Conservation (phyloP, 2,113 vertebrate species). For the Lophius piscatorius region DNA sequence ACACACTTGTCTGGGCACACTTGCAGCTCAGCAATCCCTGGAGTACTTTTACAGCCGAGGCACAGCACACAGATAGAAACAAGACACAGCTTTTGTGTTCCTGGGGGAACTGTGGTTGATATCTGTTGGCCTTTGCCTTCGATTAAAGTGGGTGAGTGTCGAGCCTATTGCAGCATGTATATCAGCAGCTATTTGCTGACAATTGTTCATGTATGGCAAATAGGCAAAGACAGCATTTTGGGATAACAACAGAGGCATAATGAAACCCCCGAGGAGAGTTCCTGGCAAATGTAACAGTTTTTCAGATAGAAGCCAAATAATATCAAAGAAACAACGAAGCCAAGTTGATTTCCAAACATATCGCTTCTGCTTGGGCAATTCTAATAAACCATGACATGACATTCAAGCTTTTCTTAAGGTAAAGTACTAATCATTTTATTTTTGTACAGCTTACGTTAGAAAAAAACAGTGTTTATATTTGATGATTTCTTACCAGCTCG, state of each 20-base stretch:
- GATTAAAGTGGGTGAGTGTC: not conserved
- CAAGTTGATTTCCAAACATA: too few relatives aligned
- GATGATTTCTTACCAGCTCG: too few relatives aligned
- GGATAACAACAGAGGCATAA: not conserved
- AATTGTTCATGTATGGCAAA: conserved; percentile 22
- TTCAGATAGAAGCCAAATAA: too few relatives aligned
- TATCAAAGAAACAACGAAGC: too few relatives aligned
- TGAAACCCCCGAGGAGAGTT: not conserved
- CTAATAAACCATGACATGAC: too few relatives aligned
- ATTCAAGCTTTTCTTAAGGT: too few relatives aligned
- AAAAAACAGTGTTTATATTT: too few relatives aligned
- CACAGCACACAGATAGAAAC: conserved; percentile 10
- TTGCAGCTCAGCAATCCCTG: conserved; percentile 31
- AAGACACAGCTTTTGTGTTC: conserved; percentile 13
- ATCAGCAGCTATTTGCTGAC: not conserved
- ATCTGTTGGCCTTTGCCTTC: not conserved
- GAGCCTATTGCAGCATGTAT: not conserved
- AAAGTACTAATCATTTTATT: too few relatives aligned
- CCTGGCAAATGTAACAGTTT: not conserved
- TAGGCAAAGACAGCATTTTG: conserved; percentile 9
- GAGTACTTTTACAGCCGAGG: conserved; percentile 22
- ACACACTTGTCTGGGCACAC: conserved; percentile 20
- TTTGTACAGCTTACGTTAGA: too few relatives aligned
- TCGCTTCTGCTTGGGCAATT: too few relatives aligned
- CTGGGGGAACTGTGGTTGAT: conserved; percentile 2